A percentile compares a stretch with the other conserved stretches of the same genome.
phyloP scores from a whole-genome alignment of 1,140 invertebrate genomes.

The Ceratina japonica region DNA sequence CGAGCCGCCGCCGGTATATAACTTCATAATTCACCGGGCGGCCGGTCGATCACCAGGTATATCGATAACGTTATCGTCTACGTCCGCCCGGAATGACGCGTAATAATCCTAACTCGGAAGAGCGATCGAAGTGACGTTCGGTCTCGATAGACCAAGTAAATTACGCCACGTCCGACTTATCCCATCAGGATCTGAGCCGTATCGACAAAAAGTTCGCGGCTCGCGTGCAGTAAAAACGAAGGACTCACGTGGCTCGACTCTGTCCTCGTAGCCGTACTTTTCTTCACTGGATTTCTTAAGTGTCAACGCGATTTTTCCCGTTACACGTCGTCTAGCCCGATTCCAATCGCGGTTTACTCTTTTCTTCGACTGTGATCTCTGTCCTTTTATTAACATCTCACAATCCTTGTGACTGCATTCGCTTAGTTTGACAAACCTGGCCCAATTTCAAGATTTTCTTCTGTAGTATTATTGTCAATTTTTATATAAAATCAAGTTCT shows the following conservation, averaged over 20 bases:
- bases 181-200: constrained; percentile 45
- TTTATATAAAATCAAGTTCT: too few relatives aligned
- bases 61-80: constrained; percentile 30
- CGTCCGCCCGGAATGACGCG: constrained; percentile 20
- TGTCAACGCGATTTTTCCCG: constrained; percentile 12
- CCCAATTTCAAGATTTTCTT: too few relatives aligned
- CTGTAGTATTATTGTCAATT: too few relatives aligned
- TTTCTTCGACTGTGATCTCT: too few relatives aligned
- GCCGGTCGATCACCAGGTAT: neutral
- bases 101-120: constrained; percentile 48
- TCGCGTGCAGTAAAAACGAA: constrained; percentile 29
- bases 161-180: constrained; percentile 54
- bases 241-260: constrained; percentile 12
- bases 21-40: neutral
- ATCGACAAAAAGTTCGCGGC: constrained; percentile 37
- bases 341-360: neutral
- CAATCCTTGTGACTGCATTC: too few relatives aligned
- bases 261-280: neutral
- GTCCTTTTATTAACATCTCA: too few relatives aligned
- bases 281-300: neutral
- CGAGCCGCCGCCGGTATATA: too few relatives aligned
- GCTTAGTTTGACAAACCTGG: too few relatives aligned
- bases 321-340: neutral
- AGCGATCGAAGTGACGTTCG: constrained; percentile 45
- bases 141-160: constrained; percentile 51